Conservation (phyloP, 2,113 vertebrate genomes). For the Erythrocercus mccallii region DNA sequence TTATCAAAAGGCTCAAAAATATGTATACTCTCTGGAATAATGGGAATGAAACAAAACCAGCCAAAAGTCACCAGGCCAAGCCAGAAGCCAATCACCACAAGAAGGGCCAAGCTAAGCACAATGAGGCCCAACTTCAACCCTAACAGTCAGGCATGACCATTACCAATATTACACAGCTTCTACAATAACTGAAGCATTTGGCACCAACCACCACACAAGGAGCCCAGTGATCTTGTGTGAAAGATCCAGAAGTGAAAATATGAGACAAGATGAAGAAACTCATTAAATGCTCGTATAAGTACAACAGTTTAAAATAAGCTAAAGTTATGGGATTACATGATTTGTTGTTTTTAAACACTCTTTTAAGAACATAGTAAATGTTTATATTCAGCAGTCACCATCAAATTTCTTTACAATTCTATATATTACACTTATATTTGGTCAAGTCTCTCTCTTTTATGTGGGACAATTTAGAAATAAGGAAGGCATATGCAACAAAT, state of each 20-base stretch:
- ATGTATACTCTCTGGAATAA: background rate
- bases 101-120: background rate
- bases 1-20: background rate
- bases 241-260: background rate
- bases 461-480: background rate
- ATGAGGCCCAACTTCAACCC: background rate
- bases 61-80: background rate
- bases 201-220: background rate
- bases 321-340: background rate
- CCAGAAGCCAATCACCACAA: background rate
- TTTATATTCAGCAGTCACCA: background rate
- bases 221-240: background rate
- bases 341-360: background rate
- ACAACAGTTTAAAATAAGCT: background rate
- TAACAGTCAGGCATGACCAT: background rate
- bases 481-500: background rate
- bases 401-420: background rate
- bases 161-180: background rate
- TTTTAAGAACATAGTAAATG: background rate
- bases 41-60: background rate
- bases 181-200: background rate
- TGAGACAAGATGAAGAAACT: background rate
- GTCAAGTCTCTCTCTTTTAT: background rate
- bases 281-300: background rate
- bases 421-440: background rate